Percentiles rank a stretch among this genome's conserved stretches.
These are phyloP conservation scores for Philonicus albiceps DNA, from an alignment of 2,888 invertebrate species.

Conservation along the genomic window DNA sequence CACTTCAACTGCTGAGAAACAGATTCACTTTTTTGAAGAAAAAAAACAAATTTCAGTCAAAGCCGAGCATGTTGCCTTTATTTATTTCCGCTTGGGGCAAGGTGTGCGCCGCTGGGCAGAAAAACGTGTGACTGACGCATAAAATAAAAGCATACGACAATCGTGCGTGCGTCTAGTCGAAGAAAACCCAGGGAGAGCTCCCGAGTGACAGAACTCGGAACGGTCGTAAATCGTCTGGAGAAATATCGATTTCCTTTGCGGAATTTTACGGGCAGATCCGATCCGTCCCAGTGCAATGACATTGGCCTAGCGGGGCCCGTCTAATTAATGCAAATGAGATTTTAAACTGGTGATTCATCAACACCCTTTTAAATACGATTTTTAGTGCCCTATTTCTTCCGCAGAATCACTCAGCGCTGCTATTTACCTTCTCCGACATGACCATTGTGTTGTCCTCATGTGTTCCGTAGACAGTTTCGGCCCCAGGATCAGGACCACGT, in stretches of 20 bases:
- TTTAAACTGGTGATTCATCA: conserved; percentile 8
- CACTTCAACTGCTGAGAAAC: background rate
- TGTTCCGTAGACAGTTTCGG: conserved; percentile 93
- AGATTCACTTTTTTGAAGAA: background rate
- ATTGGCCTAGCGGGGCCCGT: background rate
- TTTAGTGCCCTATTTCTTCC: background rate
- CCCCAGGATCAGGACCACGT: conserved; percentile 66
- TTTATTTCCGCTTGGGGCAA: background rate
- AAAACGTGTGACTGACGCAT: background rate
- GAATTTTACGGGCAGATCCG: background rate
- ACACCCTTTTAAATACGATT: background rate
- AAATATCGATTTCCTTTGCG: conserved; percentile 19
- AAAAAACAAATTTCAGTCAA: background rate
- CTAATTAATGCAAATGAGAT: background rate
- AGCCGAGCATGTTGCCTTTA: background rate
- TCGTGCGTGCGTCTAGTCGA: background rate
- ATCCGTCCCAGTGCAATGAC: background rate
- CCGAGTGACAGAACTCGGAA: background rate
- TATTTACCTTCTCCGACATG: conserved; percentile 89
- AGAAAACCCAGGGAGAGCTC: background rate
- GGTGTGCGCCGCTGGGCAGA: background rate
- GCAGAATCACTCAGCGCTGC: background rate
- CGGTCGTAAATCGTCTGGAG: conserved; percentile 27
- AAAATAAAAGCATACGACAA: background rate
- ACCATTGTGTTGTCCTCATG: conserved; percentile 94